phyloP scores from a whole-genome alignment of 2,113 vertebrate genomes.

The Sander lucioperca region DNA sequence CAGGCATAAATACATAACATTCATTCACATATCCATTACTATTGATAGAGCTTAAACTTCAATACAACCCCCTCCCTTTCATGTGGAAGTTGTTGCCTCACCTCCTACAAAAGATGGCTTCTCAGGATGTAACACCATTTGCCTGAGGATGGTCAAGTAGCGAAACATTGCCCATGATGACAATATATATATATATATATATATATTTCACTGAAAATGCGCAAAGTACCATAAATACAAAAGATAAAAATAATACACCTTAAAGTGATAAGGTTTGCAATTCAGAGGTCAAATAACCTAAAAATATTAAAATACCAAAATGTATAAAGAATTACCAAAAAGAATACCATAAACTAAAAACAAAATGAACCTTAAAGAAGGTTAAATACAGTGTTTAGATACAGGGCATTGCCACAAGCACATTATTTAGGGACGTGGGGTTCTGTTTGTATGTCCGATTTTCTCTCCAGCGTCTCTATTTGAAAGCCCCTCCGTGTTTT shows the following conservation, averaged over 20 bases:
- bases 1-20: too few species aligned
- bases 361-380: not conserved
- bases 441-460: not conserved
- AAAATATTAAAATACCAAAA: not conserved
- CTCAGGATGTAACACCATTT: too few species aligned
- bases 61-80: too few species aligned
- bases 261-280: not conserved
- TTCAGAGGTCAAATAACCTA: not conserved
- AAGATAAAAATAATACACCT: not conserved
- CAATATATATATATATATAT: too few species aligned
- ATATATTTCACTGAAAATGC: too few species aligned
- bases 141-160: too few species aligned
- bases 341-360: not conserved
- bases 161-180: too few species aligned
- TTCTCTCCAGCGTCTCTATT: not conserved
- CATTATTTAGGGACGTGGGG: not conserved
- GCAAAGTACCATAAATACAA: too few species aligned
- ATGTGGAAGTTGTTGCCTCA: too few species aligned
- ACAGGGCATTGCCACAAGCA: not conserved
- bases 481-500: conserved; percentile 16
- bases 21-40: too few species aligned
- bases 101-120: too few species aligned
- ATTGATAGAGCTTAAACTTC: too few species aligned
- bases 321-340: not conserved
- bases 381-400: not conserved